Base-by-base conservation (phyloP, 2,888 invertebrate genomes). In the Sarcophaga caerulescens region DNA sequence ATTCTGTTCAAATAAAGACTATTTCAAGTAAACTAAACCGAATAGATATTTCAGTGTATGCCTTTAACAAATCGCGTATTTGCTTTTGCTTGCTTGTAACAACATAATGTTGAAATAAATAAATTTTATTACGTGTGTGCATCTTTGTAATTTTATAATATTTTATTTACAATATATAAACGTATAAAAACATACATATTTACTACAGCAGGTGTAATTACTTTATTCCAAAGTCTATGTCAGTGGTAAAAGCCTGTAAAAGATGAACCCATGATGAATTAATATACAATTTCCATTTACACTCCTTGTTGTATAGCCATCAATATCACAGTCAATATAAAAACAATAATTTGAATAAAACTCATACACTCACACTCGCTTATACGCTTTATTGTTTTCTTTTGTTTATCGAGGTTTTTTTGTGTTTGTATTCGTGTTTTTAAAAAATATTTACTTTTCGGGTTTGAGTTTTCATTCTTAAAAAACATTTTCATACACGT, bases 281-380 rank as follows among this genome's bases (percentile, higher is more conserved):
- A 44, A 52, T 75, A 81, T 81, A 68, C 65, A 74, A 81, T 60
- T 69, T 63, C 62, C n/a, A 19, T 44, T 63, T 14, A 57, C 57
- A 5, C 5, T 44, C 69, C 52, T 35, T 69, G 74, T 52, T 74
- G 5, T 17, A 25, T 23, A 19, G 60, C 19, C 17, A 52, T 0
- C 60, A 75, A 68, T 57, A 57, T 75, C 45, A 81, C 63, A 70
- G 75, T 70, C 75, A 75, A 81, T 81, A 74, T 81, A 57, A 81
- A 75, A 75, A 63, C n/a, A 75, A 75, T 75, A 63, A 69, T 81
- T 75, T 57, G n/a, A 63, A 23, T 70, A 23, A 44, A 8, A 25
- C 69, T 17, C 0, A 47, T 3, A 14, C 52, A 52, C 17, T 14
- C 17, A 52, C 17, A 52, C 52, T 4, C 1, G 17, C 0, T 14